Conservation (phyloP, 2,797 vertebrate genomes). For the Otus scops region DNA sequence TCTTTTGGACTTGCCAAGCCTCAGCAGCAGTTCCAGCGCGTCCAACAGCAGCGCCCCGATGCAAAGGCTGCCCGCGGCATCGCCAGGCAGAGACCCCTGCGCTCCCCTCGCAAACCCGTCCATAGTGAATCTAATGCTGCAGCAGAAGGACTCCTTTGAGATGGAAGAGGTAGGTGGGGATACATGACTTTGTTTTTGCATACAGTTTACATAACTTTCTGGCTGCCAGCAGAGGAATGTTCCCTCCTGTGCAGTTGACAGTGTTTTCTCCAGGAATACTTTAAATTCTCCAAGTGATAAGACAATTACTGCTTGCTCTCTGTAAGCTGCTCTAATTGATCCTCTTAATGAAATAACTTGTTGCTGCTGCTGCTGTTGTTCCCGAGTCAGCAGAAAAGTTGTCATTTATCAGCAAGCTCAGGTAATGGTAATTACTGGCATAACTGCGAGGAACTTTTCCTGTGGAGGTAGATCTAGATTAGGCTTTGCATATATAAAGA, state of each 20-base stretch:
- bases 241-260: neutral
- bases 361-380: neutral
- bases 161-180: conserved; percentile 91
- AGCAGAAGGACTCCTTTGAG: conserved; percentile 92
- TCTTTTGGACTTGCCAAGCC: conserved; percentile 2
- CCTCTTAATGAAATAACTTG: neutral
- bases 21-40: conserved; percentile 23
- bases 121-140: conserved; percentile 79
- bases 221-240: conserved; percentile 35
- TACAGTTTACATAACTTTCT: conserved; percentile 25
- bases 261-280: conserved; percentile 35
- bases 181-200: neutral
- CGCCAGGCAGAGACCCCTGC: conserved; percentile 67
- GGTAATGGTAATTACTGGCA: neutral
- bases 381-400: neutral
- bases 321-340: neutral
- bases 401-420: neutral
- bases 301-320: neutral
- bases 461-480: neutral
- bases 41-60: neutral
- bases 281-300: neutral
- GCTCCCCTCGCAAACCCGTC: conserved; percentile 74
- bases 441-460: neutral
- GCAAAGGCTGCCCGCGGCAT: conserved; percentile 3
- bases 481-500: neutral